These are phyloP conservation scores for Aphyosemion australe DNA, from an alignment of 2,113 vertebrate species.

Conservation along the genomic window DNA sequence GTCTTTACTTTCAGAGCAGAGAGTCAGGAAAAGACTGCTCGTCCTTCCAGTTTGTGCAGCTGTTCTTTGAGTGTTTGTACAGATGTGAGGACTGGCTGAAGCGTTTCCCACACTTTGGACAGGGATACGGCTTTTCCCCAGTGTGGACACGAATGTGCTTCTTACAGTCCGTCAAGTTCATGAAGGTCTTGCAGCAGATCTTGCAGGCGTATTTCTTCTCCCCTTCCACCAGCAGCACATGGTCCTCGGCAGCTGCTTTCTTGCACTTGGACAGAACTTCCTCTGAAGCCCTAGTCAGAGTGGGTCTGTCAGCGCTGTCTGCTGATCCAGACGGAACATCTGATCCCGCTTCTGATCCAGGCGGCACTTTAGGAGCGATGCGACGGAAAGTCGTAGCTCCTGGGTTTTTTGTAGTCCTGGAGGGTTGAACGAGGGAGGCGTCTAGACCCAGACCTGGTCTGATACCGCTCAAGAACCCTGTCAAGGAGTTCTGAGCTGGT, in stretches of 20 bases:
- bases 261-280: constrained; percentile 96
- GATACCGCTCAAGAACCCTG: constrained; percentile 66
- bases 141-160: constrained; percentile 98
- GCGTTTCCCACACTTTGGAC: constrained; percentile 93
- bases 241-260: constrained; percentile 95
- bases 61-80: constrained; percentile 97
- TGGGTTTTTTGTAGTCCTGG: constrained; percentile 37
- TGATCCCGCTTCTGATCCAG: constrained; percentile 53
- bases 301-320: constrained; percentile 64
- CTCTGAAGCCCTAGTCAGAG: constrained; percentile 89
- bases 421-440: constrained; percentile 75
- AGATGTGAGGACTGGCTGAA: constrained; percentile 98
- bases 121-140: constrained; percentile 93
- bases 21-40: constrained; percentile 81
- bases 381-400: constrained; percentile 86
- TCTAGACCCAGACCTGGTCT: constrained; percentile 84
- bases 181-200: constrained; percentile 97
- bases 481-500: constrained; percentile 79
- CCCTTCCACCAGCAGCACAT: constrained; percentile 92
- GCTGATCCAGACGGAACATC: constrained; percentile 69
- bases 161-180: constrained; percentile 96
- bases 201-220: constrained; percentile 96
- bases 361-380: constrained; percentile 89
- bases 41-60: constrained; percentile 92
- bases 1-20: constrained; percentile 73